A percentile compares a stretch with the other conserved stretches of the same genome.
phyloP scores from a whole-genome alignment of 2,888 invertebrate species.

The Volucella inanis region DNA sequence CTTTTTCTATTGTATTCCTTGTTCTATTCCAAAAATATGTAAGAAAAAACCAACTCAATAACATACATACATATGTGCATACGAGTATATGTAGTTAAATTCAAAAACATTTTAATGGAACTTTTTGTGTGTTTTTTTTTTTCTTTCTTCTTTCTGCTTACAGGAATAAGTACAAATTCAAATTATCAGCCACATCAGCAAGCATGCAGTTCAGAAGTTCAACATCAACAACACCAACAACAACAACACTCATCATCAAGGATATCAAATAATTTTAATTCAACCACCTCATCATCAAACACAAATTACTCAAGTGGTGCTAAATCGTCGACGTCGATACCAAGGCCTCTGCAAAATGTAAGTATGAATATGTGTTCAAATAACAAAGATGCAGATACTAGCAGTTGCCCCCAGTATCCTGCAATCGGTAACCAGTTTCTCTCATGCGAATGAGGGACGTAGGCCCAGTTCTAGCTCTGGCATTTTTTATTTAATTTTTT shows the following conservation, averaged over 20 bases:
- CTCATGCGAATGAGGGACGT: no score
- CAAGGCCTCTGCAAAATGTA: slow-evolving; percentile 83
- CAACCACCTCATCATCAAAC: slow-evolving; percentile 78
- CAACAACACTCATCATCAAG: slow-evolving; percentile 78
- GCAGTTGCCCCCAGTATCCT: no score
- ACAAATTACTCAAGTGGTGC: slow-evolving; percentile 78
- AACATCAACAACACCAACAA: slow-evolving; percentile 75
- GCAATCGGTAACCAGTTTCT: no score
- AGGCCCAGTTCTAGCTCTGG: no score
- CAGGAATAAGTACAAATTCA: slow-evolving; percentile 79
- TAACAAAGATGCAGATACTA: background rate
- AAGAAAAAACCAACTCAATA: background rate
- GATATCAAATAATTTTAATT: slow-evolving; percentile 79
- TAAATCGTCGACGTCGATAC: slow-evolving; percentile 80
- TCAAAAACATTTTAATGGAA: background rate
- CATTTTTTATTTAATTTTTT: no score
- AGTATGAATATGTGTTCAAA: slow-evolving; percentile 58
- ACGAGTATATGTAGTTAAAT: background rate
- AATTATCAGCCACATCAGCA: slow-evolving; percentile 79
- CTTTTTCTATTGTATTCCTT: no score
- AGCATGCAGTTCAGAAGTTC: slow-evolving; percentile 78
- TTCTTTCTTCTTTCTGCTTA: slow-evolving; percentile 32
- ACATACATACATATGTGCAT: background rate
- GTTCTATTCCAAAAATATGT: no score
- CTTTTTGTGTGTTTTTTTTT: background rate